Evolutionary conservation across 2,113 vertebrate species (phyloP).

Genomic region (Morone saxatilis): DNA sequence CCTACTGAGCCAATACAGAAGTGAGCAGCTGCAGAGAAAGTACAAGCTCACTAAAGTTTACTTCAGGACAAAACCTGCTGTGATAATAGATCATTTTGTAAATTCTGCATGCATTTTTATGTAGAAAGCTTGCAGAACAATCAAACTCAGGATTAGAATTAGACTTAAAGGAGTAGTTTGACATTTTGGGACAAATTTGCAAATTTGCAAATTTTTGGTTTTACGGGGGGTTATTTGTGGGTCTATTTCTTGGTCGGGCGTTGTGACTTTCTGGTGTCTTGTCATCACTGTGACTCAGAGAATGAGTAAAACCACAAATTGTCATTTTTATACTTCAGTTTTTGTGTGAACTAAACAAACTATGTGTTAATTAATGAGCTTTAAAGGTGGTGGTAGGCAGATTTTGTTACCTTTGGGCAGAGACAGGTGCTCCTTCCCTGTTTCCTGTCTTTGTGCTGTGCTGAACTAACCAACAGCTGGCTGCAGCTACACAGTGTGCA

Average conservation of each 20-base stretch:
- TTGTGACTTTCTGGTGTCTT: neutral
- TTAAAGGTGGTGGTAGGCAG: neutral
- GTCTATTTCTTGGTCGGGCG: neutral
- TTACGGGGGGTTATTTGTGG: neutral
- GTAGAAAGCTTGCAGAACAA: neutral
- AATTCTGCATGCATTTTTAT: conserved; percentile 4
- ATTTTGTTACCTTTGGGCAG: neutral
- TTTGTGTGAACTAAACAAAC: neutral
- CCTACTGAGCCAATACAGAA: conserved; percentile 74
- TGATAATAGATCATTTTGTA: neutral
- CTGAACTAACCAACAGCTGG: too few relatives aligned
- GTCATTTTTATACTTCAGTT: neutral
- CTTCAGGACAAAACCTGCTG: conserved; percentile 55
- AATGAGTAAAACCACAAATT: neutral
- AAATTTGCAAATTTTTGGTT: neutral
- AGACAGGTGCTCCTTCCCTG: neutral
- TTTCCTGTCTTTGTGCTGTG: too few relatives aligned
- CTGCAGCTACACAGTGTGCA: too few relatives aligned
- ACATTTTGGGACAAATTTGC: neutral
- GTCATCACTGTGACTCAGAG: neutral
- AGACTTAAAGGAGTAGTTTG: neutral
- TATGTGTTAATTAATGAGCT: neutral
- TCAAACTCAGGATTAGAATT: neutral
- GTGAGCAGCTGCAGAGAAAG: conserved; percentile 70
- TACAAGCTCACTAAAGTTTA: conserved; percentile 57